A percentile compares a stretch with the other conserved stretches of the same genome.
Evolutionary conservation across 2,888 invertebrate genomes (phyloP).

Genomic region (Torymus auratus): DNA sequence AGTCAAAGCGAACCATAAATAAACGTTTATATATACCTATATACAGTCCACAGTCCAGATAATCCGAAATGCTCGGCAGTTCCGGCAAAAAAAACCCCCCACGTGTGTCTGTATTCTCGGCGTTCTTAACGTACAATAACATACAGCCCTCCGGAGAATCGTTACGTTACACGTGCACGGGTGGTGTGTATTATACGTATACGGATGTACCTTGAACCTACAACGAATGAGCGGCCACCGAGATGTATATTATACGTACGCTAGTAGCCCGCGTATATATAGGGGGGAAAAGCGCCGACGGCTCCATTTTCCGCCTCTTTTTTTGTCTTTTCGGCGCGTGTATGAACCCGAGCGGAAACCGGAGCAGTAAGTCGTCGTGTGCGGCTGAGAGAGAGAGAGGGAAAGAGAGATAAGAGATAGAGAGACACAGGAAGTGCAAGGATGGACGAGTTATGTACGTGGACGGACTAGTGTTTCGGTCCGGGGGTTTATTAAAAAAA

Average conservation of each 20-base stretch:
- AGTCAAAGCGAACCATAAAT: constrained; percentile 18
- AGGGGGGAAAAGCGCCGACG: background rate
- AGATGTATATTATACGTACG: no score
- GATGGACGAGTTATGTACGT: constrained; percentile 18
- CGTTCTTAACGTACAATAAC: no score
- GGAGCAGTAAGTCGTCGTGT: no score
- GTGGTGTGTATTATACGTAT: no score
- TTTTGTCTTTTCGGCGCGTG: background rate
- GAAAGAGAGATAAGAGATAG: background rate
- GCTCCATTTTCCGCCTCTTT: constrained; percentile 1
- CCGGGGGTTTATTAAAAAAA: constrained; percentile 16
- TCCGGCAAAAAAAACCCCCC: background rate
- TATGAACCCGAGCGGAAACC: no score
- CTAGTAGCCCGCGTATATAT: no score
- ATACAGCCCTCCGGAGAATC: no score
- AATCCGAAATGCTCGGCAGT: background rate
- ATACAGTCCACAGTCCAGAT: background rate
- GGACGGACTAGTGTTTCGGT: background rate
- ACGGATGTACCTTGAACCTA: no score
- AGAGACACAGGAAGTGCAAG: background rate
- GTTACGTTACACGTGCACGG: no score
- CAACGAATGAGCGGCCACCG: no score
- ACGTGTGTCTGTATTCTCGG: no score
- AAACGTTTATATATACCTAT: background rate
- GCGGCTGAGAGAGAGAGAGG: background rate